Percentiles rank a stretch among this genome's conserved stretches.
Conservation (phyloP, 2,888 invertebrate genomes). For the Hypsopygia costalis region DNA sequence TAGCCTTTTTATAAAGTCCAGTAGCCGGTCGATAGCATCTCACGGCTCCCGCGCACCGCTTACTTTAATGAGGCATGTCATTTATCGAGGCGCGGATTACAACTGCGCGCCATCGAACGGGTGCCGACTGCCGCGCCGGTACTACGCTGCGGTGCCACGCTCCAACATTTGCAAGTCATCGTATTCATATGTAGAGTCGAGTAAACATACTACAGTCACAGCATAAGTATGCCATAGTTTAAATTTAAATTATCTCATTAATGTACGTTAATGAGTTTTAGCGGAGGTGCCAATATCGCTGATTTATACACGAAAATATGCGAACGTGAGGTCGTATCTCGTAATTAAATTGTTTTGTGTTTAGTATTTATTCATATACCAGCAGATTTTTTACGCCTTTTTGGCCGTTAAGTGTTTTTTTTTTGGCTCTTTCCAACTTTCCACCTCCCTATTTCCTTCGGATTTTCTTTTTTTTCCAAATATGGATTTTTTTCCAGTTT, state of each 20-base stretch:
- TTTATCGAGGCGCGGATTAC: constrained; percentile 57
- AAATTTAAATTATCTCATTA: not conserved
- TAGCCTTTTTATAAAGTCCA: constrained; percentile 62
- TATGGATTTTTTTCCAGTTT: no score
- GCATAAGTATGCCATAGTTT: no score
- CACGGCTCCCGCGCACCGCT: constrained; percentile 64
- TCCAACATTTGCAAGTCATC: not conserved
- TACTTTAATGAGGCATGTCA: constrained; percentile 64
- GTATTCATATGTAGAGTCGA: not conserved
- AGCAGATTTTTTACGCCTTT: no score
- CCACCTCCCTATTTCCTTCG: no score
- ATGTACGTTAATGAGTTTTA: not conserved
- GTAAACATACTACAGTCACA: not conserved
- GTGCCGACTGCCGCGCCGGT: not conserved
- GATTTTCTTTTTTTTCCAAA: no score
- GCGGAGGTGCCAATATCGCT: not conserved
- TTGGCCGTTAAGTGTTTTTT: no score
- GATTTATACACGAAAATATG: not conserved
- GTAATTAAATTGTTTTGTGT: no score
- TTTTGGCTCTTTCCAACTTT: no score
- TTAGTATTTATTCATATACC: no score
- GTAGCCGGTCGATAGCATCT: constrained; percentile 65
- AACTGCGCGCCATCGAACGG: constrained; percentile 29
- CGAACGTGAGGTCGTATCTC: not conserved
- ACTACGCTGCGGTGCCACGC: not conserved